phyloP scores from a whole-genome alignment of 2,113 vertebrate species.

The Poicephalus meyeri region DNA sequence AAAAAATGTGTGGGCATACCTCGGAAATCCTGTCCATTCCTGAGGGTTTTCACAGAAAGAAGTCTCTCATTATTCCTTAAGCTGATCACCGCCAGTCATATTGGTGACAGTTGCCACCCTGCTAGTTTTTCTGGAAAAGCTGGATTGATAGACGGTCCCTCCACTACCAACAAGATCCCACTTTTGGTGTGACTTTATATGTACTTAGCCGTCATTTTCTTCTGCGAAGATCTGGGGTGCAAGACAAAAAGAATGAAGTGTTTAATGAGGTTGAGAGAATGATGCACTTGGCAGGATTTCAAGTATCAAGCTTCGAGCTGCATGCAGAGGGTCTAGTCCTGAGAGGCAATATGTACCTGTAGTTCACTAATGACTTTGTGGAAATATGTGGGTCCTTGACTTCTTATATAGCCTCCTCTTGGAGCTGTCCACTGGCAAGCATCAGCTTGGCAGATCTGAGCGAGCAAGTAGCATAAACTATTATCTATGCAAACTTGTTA shows the following conservation, averaged over 20 bases:
- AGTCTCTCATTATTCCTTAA: neutral
- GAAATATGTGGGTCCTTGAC: neutral
- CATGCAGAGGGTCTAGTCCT: neutral
- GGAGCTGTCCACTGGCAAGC: neutral
- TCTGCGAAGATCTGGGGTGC: neutral
- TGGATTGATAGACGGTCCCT: neutral
- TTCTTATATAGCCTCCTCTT: neutral
- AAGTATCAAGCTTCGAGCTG: neutral
- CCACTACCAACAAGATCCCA: neutral
- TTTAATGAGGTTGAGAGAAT: neutral
- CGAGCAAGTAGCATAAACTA: neutral
- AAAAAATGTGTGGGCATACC: neutral
- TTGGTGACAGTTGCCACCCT: neutral
- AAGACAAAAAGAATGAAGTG: neutral
- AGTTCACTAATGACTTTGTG: neutral
- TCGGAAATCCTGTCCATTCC: neutral
- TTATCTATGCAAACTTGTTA: conserved; percentile 15
- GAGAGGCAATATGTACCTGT: neutral
- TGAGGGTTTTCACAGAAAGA: neutral
- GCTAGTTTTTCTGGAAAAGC: neutral
- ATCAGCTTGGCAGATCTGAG: neutral
- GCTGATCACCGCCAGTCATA: neutral
- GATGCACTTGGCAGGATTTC: neutral
- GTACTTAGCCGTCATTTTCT: neutral
- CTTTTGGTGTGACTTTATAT: neutral